Conservation (phyloP, 2,797 vertebrate species). For the Typhlichthys subterraneus region DNA sequence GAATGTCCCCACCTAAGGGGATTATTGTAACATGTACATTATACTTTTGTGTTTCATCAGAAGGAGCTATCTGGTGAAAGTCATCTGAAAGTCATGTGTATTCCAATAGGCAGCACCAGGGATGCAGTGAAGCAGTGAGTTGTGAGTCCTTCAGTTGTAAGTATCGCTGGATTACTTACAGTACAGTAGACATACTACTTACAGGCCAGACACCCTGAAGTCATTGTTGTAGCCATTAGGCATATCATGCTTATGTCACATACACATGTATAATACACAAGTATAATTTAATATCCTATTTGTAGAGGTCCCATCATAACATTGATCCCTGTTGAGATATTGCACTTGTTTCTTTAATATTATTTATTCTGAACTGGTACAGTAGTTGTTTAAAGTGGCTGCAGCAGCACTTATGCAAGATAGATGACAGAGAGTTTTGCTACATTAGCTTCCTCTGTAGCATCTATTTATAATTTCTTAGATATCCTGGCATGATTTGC, state of each 20-base stretch:
- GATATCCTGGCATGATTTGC: conserved; percentile 32
- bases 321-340: conserved; percentile 53
- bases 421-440: conserved; percentile 19
- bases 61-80: conserved; percentile 30
- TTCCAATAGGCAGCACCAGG: conserved; percentile 17
- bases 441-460: conserved; percentile 12
- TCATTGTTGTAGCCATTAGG: too few relatives aligned
- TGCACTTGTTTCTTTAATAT: conserved; percentile 55
- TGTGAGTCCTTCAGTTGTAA: too few relatives aligned
- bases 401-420: conserved; percentile 32
- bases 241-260: too few relatives aligned
- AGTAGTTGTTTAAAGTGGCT: conserved; percentile 33
- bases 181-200: too few relatives aligned
- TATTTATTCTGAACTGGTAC: conserved; percentile 40
- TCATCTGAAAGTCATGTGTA: conserved; percentile 46
- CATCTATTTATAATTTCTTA: conserved; percentile 54
- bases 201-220: too few relatives aligned
- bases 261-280: too few relatives aligned
- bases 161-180: too few relatives aligned
- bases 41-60: conserved; percentile 35
- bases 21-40: conserved; percentile 26
- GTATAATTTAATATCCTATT: too few relatives aligned
- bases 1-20: neutral
- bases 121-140: conserved; percentile 10
- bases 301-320: conserved; percentile 45